phyloP scores from a whole-genome alignment of 2,888 invertebrate species.

The Argyresthia goedartella region DNA sequence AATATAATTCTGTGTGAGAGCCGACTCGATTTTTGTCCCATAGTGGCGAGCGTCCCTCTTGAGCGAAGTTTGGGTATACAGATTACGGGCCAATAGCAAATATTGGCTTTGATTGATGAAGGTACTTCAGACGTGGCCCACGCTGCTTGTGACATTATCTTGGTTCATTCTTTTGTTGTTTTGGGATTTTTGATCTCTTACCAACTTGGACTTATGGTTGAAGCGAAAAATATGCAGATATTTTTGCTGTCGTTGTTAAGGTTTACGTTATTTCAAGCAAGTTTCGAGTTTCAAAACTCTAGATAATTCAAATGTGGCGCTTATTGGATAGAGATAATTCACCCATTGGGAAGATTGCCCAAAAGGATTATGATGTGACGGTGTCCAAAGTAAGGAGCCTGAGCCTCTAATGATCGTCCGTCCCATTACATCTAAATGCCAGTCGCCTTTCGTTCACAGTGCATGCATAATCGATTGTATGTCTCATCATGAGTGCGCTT shows the following conservation, averaged over 20 bases:
- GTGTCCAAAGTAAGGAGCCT: not conserved
- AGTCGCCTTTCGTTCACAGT: slow-evolving; percentile 1
- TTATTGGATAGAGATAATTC: too few relatives aligned
- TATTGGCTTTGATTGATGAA: slow-evolving; percentile 58
- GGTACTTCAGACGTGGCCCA: slow-evolving; percentile 30
- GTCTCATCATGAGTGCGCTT: not conserved
- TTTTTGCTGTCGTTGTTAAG: too few relatives aligned
- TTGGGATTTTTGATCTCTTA: not conserved
- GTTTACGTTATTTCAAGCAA: too few relatives aligned
- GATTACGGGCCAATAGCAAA: slow-evolving; percentile 64
- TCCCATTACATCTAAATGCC: slow-evolving; percentile 4
- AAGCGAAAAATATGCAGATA: too few relatives aligned
- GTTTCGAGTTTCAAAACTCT: too few relatives aligned
- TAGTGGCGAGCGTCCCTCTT: slow-evolving; percentile 48
- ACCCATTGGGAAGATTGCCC: too few relatives aligned
- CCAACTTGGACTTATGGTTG: too few relatives aligned
- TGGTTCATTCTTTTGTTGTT: slow-evolving; percentile 26
- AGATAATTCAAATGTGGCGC: too few relatives aligned
- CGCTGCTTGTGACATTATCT: slow-evolving; percentile 18
- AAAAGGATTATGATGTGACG: not conserved
- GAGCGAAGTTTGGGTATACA: slow-evolving; percentile 60
- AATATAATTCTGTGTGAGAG: slow-evolving; percentile 66
- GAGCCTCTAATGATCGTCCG: slow-evolving; percentile 1
- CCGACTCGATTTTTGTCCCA: slow-evolving; percentile 62
- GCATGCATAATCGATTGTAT: slow-evolving; percentile 5